These are phyloP conservation scores for Liasis olivaceus DNA, from an alignment of 2,797 vertebrate species.

Conservation along the genomic window DNA sequence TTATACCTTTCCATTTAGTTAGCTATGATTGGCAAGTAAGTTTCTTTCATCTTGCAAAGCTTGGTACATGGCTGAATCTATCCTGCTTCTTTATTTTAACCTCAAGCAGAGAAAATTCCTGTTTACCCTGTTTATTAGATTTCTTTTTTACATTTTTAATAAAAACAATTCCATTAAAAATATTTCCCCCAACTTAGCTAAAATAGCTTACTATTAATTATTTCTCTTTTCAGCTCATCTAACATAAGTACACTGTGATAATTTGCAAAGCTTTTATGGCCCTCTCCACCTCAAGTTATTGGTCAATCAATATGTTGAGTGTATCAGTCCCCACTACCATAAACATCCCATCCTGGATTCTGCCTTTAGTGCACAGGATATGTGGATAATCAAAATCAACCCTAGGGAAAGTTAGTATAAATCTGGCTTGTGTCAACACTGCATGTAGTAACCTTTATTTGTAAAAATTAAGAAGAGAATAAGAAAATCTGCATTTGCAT, in stretches of 20 bases:
- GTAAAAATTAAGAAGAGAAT: no score
- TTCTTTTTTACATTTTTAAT: neutral
- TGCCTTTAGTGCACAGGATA: neutral
- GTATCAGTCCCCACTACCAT: neutral
- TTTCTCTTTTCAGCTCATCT: neutral
- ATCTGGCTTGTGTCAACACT: neutral
- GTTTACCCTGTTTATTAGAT: neutral
- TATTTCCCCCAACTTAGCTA: neutral
- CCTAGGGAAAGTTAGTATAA: neutral
- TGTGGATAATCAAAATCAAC: neutral
- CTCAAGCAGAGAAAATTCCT: neutral
- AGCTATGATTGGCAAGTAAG: neutral
- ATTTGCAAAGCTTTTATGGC: neutral
- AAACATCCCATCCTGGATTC: neutral
- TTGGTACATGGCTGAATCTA: neutral
- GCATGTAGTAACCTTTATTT: neutral
- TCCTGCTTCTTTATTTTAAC: neutral
- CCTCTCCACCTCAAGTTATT: neutral
- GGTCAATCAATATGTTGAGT: neutral
- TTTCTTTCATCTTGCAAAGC: neutral
- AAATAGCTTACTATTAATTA: neutral
- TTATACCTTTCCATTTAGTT: neutral
- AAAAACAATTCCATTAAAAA: neutral
- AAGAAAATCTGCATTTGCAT: no score
- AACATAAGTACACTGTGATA: neutral